Evolutionary conservation across 2,113 vertebrate species (phyloP).

Genomic region (Aramus guarauna): DNA sequence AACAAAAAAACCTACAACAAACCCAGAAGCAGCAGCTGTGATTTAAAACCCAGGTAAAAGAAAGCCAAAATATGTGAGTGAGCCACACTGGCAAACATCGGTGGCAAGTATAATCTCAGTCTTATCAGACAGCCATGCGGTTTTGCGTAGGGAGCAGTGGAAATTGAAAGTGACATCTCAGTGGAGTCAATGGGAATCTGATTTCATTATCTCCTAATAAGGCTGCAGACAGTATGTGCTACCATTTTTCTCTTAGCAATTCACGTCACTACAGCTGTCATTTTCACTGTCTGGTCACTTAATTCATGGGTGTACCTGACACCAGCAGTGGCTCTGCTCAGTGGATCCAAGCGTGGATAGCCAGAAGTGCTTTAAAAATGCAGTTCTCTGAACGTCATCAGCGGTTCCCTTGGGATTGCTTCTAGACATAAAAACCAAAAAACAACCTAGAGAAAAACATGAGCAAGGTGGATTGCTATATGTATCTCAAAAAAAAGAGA

Average conservation of each 20-base stretch:
- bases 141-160: constrained; percentile 23
- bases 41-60: not conserved
- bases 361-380: not conserved
- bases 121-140: constrained; percentile 8
- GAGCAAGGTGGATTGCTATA: not conserved
- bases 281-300: constrained; percentile 21
- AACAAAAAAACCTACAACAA: too few relatives aligned
- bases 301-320: constrained; percentile 13
- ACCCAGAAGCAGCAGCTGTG: not conserved
- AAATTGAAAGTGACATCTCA: constrained; percentile 54
- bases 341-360: not conserved
- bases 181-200: constrained; percentile 31
- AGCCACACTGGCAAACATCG: not conserved
- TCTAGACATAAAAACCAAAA: not conserved
- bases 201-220: constrained; percentile 51
- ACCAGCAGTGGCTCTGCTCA: constrained; percentile 20
- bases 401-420: not conserved
- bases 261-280: constrained; percentile 45
- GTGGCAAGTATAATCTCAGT: not conserved
- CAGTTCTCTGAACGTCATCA: not conserved
- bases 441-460: not conserved
- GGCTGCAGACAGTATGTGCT: constrained; percentile 32
- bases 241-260: constrained; percentile 46
- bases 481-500: not conserved
- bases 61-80: not conserved